Percentiles rank a stretch among this genome's conserved stretches.
Conservation (phyloP, 2,113 vertebrate genomes). For the Oceanites oceanicus region DNA sequence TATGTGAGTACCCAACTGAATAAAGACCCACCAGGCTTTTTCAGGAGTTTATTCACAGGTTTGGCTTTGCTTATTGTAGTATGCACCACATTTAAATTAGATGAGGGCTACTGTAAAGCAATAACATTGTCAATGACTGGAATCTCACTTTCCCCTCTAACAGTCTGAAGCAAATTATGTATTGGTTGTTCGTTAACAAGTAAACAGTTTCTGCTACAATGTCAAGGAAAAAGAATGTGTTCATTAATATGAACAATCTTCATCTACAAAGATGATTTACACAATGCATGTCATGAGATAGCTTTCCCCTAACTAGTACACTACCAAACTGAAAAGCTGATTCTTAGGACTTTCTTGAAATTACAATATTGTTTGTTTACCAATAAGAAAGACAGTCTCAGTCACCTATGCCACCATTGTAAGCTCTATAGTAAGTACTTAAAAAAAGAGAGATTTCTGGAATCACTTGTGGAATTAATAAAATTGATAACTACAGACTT, state of each 20-base stretch:
- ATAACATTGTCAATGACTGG: slow-evolving; percentile 72
- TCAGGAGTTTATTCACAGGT: slow-evolving; percentile 84
- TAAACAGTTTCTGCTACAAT: slow-evolving; percentile 75
- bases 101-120: slow-evolving; percentile 76
- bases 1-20: slow-evolving; percentile 53
- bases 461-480: slow-evolving; percentile 63
- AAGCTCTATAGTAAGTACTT: slow-evolving; percentile 66
- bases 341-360: slow-evolving; percentile 67
- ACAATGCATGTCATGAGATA: slow-evolving; percentile 72
- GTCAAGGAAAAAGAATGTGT: slow-evolving; percentile 62
- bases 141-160: slow-evolving; percentile 77
- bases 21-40: slow-evolving; percentile 68
- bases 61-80: slow-evolving; percentile 80
- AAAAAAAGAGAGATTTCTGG: slow-evolving; percentile 61
- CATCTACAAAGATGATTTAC: slow-evolving; percentile 74
- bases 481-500: slow-evolving; percentile 69
- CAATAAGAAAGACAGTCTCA: slow-evolving; percentile 71
- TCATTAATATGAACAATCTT: slow-evolving; percentile 71
- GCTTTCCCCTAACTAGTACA: slow-evolving; percentile 71
- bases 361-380: slow-evolving; percentile 63
- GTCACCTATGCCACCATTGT: slow-evolving; percentile 68
- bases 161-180: slow-evolving; percentile 76
- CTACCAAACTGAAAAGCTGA: slow-evolving; percentile 72
- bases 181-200: slow-evolving; percentile 73
- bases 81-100: slow-evolving; percentile 79